These are phyloP conservation scores for Allolobophora icterica DNA, from an alignment of 2,888 invertebrate species.

Conservation along the genomic window DNA sequence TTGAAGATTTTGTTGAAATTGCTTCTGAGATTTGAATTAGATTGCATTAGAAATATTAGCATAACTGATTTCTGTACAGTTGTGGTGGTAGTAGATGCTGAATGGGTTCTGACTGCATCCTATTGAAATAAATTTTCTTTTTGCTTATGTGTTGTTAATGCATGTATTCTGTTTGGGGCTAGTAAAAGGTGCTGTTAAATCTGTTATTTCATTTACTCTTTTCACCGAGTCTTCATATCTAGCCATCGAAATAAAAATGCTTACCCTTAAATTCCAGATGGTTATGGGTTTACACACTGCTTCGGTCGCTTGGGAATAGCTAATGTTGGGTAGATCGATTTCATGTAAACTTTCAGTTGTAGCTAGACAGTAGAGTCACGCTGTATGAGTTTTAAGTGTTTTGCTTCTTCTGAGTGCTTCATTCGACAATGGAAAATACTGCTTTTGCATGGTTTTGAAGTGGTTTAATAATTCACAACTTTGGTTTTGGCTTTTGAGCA, in stretches of 20 bases:
- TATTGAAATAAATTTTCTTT: not conserved
- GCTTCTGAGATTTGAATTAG: slow-evolving; percentile 17
- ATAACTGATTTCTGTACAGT: not conserved
- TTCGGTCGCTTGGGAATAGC: not conserved
- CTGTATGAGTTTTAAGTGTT: not conserved
- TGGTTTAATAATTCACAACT: not conserved
- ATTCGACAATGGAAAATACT: not conserved
- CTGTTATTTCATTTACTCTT: not conserved
- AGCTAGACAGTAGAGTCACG: not conserved
- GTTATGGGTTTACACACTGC: not conserved
- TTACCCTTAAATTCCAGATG: not conserved
- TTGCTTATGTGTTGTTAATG: not conserved
- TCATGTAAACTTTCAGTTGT: not conserved
- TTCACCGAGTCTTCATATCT: not conserved
- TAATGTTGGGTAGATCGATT: not conserved
- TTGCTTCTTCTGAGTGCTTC: not conserved
- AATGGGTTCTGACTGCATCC: not conserved
- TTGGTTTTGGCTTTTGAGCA: not conserved
- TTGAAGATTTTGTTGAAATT: not conserved
- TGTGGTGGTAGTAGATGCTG: not conserved
- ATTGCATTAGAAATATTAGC: not conserved
- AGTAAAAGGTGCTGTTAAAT: not conserved
- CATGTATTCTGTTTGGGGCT: not conserved
- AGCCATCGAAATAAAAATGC: not conserved
- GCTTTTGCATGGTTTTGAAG: slow-evolving; percentile 4